Base-by-base conservation (phyloP, 2,797 vertebrate genomes). In the Acropternis orthonyx region DNA sequence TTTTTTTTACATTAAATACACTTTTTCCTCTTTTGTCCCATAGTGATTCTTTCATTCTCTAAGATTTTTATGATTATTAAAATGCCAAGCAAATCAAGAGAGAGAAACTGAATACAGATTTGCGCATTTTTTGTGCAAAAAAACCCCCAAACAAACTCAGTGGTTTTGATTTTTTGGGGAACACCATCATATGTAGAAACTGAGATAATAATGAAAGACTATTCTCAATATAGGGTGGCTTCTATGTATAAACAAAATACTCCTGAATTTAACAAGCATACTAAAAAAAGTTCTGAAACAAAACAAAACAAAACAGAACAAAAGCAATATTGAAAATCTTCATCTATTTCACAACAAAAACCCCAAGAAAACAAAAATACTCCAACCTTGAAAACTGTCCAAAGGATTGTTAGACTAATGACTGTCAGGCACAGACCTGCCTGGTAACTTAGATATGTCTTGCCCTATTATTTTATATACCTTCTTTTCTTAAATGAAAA, bases 401-500 rank as follows among this genome's bases (percentile, higher is more conserved):
- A 72, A 65, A 41, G 24, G 56, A 71, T 86, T 90, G 85, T 67
- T 88, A 89, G 85, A 85, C 83, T 96, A 88, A 97, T 95, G 91
- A 94, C 28, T 51, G 71, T 51, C 93, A 97, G 95, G 85, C 95
- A 95, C 49, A 96, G 92, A 94, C 93, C 77, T 96, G 94, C 63
- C 90, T 80, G 72, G 41, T 92, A 94, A 93, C 96, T 84, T 89
- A 88, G 3, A 76, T 77, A 85, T 77, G 34, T 68, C 89, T 51
- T 92, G 69, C 88, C 89, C 81, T 97, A 91, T 97, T 96, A 97
- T 97, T 97, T 97, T 78, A 89, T 79, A 95, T 85, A 91, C 67
- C 10, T 86, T 89, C n/a, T 88, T 93, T 95, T 90, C 28, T 26
- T 37, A 37, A 97, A 84, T 66, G 69, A 97, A 97, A 97, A 95